phyloP scores from a whole-genome alignment of 1,140 invertebrate genomes.

The Drosophila busckii region DNA sequence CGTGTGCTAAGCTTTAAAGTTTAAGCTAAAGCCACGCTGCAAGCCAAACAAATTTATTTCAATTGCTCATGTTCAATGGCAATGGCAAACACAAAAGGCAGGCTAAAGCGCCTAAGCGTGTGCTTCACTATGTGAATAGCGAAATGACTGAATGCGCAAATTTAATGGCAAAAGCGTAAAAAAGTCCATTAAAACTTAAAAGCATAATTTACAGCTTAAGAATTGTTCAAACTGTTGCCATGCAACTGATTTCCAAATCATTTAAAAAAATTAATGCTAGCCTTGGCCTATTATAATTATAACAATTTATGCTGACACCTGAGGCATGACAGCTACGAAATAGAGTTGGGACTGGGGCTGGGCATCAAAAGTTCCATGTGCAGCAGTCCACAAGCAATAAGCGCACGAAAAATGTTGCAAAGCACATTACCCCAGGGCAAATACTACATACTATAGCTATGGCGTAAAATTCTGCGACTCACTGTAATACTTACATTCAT shows the following conservation, averaged over 20 bases:
- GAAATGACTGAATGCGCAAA: constrained; percentile 50
- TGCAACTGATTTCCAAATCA: no score
- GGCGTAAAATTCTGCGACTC: constrained; percentile 40
- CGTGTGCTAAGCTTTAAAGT: constrained; percentile 22
- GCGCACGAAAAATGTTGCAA: background rate
- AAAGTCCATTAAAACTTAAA: no score
- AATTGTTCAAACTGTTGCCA: no score
- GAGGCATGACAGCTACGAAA: constrained; percentile 46
- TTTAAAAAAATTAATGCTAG: constrained; percentile 40
- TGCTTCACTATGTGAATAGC: constrained; percentile 36
- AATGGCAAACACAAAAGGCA: constrained; percentile 6
- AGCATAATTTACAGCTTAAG: no score
- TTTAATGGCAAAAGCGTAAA: no score
- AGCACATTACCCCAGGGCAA: constrained; percentile 14
- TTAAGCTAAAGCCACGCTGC: constrained; percentile 3
- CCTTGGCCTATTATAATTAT: constrained; percentile 73
- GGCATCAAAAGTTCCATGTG: constrained; percentile 42
- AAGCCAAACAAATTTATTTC: constrained; percentile 27
- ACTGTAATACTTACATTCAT: constrained; percentile 24
- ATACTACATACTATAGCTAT: no score
- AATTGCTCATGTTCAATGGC: background rate
- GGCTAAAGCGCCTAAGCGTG: constrained; percentile 11
- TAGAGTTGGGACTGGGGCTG: no score
- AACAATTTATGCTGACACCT: constrained; percentile 73
- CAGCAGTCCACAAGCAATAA: constrained; percentile 14